Percentiles rank a stretch among this genome's conserved stretches.
phyloP scores from a whole-genome alignment of 2,888 invertebrate genomes.

The Polymixis flavicincta region DNA sequence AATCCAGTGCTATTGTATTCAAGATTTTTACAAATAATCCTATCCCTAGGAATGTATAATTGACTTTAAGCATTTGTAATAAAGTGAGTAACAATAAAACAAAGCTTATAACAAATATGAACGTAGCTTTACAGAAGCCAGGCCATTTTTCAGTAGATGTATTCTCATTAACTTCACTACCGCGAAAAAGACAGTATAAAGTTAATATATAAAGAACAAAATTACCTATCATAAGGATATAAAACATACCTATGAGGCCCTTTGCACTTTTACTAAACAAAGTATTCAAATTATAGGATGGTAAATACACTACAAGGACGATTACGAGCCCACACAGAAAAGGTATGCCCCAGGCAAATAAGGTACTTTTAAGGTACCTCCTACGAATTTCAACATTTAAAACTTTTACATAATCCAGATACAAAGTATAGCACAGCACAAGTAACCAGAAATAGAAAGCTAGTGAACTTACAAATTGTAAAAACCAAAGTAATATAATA shows the following conservation, averaged over 20 bases:
- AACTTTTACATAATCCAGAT: slow-evolving; percentile 1
- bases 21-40: slow-evolving; percentile 1
- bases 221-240: neutral
- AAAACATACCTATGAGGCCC: neutral
- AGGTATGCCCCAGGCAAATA: slow-evolving; percentile 7
- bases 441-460: slow-evolving; percentile 1
- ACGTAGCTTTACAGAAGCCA: neutral
- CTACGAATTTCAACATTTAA: neutral
- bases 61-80: neutral
- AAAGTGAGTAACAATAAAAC: neutral
- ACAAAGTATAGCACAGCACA: slow-evolving; percentile 2
- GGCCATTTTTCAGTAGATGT: neutral
- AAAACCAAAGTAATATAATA: neutral
- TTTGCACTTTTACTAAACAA: neutral
- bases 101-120: neutral
- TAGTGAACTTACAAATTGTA: neutral
- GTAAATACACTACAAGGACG: neutral
- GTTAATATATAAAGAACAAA: neutral
- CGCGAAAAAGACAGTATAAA: slow-evolving; percentile 4
- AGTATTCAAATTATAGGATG: neutral
- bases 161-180: neutral
- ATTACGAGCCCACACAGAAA: neutral
- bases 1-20: slow-evolving; percentile 9
- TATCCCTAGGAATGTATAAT: neutral
- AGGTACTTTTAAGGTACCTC: neutral